Evolutionary conservation across 2,113 vertebrate genomes (phyloP), one percentile per base, ranked within the genome.

Genomic region (Thalassarche chlororhynchos): DNA sequence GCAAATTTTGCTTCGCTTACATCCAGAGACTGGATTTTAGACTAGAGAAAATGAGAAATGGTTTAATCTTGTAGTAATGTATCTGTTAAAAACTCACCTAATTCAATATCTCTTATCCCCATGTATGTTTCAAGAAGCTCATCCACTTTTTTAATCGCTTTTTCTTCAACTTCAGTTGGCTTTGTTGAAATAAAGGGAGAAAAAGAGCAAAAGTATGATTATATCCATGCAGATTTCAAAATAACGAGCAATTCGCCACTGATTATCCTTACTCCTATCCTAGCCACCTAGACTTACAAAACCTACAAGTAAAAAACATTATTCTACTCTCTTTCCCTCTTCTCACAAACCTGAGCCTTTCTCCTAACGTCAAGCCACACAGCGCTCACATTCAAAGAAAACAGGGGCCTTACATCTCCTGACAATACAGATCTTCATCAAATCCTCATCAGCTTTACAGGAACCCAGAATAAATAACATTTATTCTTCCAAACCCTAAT

Each of bases 51-150:
- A 72, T 36, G 42, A 84, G 25, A 87, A 85, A 72, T 61, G 14
- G 68, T 55, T 87, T 83, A 49, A 82, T 84, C 74, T 62, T 40
- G 25, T 64, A 36, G n/a, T 49, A 91, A 93, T 5, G 10, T 10
- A 46, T 42, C 49, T 70, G 34, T 70, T 78, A 90, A 89, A 84
- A 82, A 96, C 99, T 98, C 97, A 99, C 99, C 99, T 82, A 99
- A 98, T 88, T 99, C 99, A 21, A 58, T 98, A 97, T 99, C 99
- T 97, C 99, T 99, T 98, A 99, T 99, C 65, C 99, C 99, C 99
- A 99, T 99, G 96, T 99, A 99, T n/a, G 98, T 98, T 98, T 99
- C 99, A 92, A 99, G 99, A 62, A 99, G 98, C 86, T 99, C 99
- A 82, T 99, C 99, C 65, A 99, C 98, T 93, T 99, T 99, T 96